Conservation (phyloP, 2,113 vertebrate species). For the Uria aalge region DNA sequence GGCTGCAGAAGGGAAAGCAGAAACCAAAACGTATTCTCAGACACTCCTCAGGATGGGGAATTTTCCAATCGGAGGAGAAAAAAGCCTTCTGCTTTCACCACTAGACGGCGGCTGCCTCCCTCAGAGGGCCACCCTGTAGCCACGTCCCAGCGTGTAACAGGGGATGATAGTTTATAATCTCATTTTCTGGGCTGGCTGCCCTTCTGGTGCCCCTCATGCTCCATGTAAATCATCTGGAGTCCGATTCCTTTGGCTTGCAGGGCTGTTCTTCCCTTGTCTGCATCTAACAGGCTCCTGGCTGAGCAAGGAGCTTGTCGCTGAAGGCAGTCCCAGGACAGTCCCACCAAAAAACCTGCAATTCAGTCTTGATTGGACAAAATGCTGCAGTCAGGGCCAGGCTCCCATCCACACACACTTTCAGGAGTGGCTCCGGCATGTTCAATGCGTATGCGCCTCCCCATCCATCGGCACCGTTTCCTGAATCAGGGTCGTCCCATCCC, state of each 20-base stretch:
- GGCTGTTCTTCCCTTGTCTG: neutral
- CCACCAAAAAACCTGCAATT: neutral
- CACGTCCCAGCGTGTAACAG: conserved; percentile 2
- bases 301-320: neutral
- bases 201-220: conserved; percentile 49
- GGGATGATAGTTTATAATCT: conserved; percentile 57
- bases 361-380: neutral
- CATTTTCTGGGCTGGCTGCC: conserved; percentile 52
- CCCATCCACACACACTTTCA: rapidly evolving
- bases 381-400: neutral
- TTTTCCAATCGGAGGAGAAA: neutral
- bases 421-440: neutral
- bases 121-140: neutral
- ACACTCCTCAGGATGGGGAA: neutral
- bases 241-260: neutral
- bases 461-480: rapidly evolving
- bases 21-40: neutral
- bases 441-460: rapidly evolving
- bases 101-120: neutral
- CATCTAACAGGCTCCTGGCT: neutral
- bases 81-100: conserved; percentile 37
- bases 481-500: neutral
- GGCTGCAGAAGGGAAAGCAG: neutral
- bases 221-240: conserved; percentile 40
- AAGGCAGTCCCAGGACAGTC: neutral